These are phyloP conservation scores for Lottia scabra DNA, from an alignment of 2,888 invertebrate species.

Conservation along the genomic window DNA sequence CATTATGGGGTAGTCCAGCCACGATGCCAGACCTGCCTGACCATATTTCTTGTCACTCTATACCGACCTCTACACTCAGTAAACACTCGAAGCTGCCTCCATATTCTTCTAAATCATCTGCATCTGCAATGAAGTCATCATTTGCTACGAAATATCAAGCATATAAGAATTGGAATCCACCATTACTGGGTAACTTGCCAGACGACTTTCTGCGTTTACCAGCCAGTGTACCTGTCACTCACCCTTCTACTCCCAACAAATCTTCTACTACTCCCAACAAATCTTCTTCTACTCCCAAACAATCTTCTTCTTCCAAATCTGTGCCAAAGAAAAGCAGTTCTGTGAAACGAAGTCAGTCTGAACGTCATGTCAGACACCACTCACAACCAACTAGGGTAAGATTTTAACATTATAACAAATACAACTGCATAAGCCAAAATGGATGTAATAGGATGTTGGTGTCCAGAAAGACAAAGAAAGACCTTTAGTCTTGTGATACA, in stretches of 20 bases:
- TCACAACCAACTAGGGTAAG: neutral
- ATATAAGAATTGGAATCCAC: conserved; percentile 81
- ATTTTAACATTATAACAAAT: too few relatives aligned
- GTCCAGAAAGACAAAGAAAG: too few relatives aligned
- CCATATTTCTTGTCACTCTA: conserved; percentile 8
- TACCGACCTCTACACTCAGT: conserved; percentile 25
- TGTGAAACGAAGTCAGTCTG: neutral
- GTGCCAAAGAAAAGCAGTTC: conserved; percentile 2
- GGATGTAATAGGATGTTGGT: too few relatives aligned
- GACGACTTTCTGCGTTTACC: conserved; percentile 79
- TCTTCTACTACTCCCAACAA: neutral
- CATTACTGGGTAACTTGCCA: conserved; percentile 82
- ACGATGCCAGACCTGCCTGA: neutral
- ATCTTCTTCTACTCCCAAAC: neutral
- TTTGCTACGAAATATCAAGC: conserved; percentile 37
- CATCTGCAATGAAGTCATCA: conserved; percentile 4
- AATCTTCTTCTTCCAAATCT: neutral
- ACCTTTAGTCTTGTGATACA: too few relatives aligned
- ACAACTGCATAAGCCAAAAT: too few relatives aligned
- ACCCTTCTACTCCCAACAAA: neutral
- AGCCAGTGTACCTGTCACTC: neutral
- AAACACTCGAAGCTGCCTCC: conserved; percentile 25
- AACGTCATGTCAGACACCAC: neutral
- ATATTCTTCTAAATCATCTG: conserved; percentile 23
- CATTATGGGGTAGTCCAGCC: conserved; percentile 3